Evolutionary conservation across 2,797 vertebrate species (phyloP).

Genomic region (Molossus molossus): DNA sequence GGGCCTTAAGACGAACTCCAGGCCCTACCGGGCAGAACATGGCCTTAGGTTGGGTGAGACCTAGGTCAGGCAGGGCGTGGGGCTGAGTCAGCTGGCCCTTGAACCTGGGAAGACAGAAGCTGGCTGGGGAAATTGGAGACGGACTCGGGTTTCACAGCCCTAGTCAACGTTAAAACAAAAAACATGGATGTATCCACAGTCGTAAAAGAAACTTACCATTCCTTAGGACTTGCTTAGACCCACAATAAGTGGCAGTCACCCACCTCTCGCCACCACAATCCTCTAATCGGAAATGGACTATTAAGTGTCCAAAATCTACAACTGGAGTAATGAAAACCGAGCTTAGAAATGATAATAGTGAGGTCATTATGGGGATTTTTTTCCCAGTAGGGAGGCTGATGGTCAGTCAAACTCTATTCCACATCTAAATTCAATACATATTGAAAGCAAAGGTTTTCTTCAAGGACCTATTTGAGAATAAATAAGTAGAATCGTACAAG

Average conservation of each 20-base stretch:
- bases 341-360: slow-evolving; percentile 1
- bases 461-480: neutral
- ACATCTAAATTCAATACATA: slow-evolving; percentile 22
- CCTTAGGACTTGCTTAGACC: neutral
- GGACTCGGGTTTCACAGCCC: neutral
- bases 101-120: neutral
- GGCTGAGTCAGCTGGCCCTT: neutral
- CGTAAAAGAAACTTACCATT: neutral
- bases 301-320: neutral
- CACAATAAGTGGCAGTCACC: neutral
- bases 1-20: neutral
- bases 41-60: neutral
- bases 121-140: neutral
- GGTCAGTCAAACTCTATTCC: neutral
- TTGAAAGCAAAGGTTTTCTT: neutral
- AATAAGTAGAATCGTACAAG: neutral
- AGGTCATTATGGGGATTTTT: neutral
- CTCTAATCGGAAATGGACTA: neutral
- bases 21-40: neutral
- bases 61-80: neutral
- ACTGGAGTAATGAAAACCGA: neutral
- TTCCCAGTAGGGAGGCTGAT: neutral
- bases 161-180: neutral
- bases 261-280: neutral
- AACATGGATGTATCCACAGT: neutral